A percentile compares a stretch with the other conserved stretches of the same genome.
Conservation (phyloP, 2,797 vertebrate species). For the Cyclura pinguis region DNA sequence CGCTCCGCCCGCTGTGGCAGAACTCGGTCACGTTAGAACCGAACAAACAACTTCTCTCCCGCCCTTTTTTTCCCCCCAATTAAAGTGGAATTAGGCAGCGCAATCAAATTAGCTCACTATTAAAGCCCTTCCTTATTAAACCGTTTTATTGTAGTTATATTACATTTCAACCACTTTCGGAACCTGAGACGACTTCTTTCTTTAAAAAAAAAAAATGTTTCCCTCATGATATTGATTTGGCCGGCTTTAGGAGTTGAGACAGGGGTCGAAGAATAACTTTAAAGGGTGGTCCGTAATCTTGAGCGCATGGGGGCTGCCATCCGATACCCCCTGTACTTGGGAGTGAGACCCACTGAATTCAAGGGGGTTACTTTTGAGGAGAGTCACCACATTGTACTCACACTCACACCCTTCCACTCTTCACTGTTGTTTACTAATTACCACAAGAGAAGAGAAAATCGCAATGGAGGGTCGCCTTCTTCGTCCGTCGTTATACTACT, state of each 20-base stretch:
- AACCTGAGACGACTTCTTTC: constrained; percentile 73
- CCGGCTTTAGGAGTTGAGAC: constrained; percentile 50
- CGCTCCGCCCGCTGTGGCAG: constrained; percentile 56
- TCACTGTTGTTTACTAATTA: neutral
- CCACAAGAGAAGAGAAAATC: constrained; percentile 13
- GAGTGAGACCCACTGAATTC: neutral
- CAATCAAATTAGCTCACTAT: constrained; percentile 87
- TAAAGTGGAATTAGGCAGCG: constrained; percentile 88
- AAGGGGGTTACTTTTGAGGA: neutral
- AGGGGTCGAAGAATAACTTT: constrained; percentile 67
- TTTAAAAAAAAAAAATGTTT: constrained; percentile 72
- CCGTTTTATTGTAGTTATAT: constrained; percentile 84
- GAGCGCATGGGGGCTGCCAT: neutral
- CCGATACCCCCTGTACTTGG: neutral
- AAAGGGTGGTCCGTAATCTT: constrained; percentile 61
- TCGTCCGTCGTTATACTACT: no score
- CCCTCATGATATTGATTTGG: constrained; percentile 75
- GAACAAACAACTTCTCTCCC: constrained; percentile 76
- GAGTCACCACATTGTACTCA: neutral
- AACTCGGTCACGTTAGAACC: constrained; percentile 79
- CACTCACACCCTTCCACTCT: neutral
- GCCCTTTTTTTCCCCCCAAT: constrained; percentile 70
- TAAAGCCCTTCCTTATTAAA: constrained; percentile 88
- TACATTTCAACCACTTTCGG: constrained; percentile 82
- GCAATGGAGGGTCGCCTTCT: neutral